phyloP scores from a whole-genome alignment of 2,888 invertebrate genomes.

The Orthosia gothica region DNA sequence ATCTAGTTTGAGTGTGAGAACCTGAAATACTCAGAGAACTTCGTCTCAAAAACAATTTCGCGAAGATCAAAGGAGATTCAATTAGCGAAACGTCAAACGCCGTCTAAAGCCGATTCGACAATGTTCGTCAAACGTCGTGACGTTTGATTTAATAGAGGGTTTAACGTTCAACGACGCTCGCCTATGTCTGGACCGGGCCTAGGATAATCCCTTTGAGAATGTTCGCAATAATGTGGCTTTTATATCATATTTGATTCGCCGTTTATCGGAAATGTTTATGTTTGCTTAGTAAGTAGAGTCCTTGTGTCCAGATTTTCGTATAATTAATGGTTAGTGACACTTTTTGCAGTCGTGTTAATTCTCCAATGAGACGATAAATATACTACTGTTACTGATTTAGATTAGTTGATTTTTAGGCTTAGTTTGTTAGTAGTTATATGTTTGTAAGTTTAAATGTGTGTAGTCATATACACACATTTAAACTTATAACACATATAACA shows the following conservation, averaged over 20 bases:
- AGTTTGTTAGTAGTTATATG: no score
- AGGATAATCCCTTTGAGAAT: slow-evolving; percentile 26
- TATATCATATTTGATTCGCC: slow-evolving; percentile 3
- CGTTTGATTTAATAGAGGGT: neutral
- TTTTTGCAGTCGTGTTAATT: neutral
- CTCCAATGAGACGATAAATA: neutral
- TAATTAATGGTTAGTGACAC: neutral
- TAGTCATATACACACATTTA: no score
- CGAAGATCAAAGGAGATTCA: slow-evolving; percentile 2
- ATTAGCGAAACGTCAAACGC: slow-evolving; percentile 12
- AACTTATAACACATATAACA: no score
- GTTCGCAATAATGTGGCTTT: slow-evolving; percentile 5
- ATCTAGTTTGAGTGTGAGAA: neutral
- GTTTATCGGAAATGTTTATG: slow-evolving; percentile 13
- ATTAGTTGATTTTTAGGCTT: no score
- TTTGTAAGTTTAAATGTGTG: no score
- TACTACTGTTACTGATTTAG: no score
- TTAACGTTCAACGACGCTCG: slow-evolving; percentile 8
- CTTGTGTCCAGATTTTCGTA: slow-evolving; percentile 2
- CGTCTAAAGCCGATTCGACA: slow-evolving; percentile 5
- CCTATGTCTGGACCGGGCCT: neutral
- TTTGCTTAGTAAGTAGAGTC: slow-evolving; percentile 10
- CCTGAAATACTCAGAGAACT: neutral
- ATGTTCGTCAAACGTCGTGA: slow-evolving; percentile 17
- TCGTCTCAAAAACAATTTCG: neutral